A percentile compares a stretch with the other conserved stretches of the same genome.
Evolutionary conservation across 2,113 vertebrate species (phyloP).

Genomic region (Eulemur rufifrons): DNA sequence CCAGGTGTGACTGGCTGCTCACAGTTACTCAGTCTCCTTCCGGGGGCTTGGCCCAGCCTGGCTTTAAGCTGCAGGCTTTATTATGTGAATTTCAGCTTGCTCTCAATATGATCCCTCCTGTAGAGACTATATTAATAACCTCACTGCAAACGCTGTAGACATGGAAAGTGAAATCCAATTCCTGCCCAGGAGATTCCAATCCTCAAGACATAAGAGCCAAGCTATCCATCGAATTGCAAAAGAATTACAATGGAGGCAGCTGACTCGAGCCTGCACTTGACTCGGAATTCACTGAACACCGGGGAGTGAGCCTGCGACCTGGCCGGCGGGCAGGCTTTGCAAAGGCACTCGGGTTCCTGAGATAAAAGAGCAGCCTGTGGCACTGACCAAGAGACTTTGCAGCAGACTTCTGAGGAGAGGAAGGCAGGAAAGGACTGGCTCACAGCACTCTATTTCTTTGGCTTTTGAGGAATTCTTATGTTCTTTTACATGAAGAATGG

Average conservation of each 20-base stretch:
- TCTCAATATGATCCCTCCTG: slow-evolving; percentile 28
- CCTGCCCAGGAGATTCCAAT: slow-evolving; percentile 61
- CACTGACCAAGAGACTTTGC: slow-evolving; percentile 13
- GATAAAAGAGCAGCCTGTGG: background rate
- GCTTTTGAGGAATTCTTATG: background rate
- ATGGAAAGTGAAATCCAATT: slow-evolving; percentile 65
- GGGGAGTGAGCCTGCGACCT: background rate
- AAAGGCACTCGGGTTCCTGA: slow-evolving; percentile 40
- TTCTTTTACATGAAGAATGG: background rate
- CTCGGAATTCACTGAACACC: slow-evolving; percentile 50
- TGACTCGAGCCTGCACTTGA: slow-evolving; percentile 70
- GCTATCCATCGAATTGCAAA: slow-evolving; percentile 56
- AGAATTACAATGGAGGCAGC: slow-evolving; percentile 76
- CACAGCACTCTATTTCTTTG: background rate
- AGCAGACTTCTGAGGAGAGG: background rate
- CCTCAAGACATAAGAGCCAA: slow-evolving; percentile 57
- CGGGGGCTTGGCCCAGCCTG: background rate
- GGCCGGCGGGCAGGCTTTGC: slow-evolving; percentile 49
- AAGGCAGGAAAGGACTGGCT: slow-evolving; percentile 14
- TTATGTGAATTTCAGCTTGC: slow-evolving; percentile 23
- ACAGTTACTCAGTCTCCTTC: background rate
- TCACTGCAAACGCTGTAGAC: slow-evolving; percentile 50
- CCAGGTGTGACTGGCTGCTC: background rate
- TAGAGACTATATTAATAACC: slow-evolving; percentile 70
- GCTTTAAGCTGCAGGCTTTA: background rate